Conservation (phyloP, 2,113 vertebrate species). For the Willisornis vidua region DNA sequence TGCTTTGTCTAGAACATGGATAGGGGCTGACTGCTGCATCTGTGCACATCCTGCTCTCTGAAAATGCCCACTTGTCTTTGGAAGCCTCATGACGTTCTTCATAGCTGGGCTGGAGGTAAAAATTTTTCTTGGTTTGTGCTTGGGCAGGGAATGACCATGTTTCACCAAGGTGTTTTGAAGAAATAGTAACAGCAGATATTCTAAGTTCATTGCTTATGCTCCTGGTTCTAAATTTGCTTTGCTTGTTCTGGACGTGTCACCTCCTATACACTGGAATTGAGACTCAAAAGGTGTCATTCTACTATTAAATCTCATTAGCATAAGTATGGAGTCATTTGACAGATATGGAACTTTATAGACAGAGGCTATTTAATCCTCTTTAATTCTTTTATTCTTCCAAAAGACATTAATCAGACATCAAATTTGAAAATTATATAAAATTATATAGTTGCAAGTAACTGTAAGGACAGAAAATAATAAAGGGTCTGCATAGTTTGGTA, state of each 20-base stretch:
- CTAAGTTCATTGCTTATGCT: not conserved
- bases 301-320: not conserved
- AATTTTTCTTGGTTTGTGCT: not conserved
- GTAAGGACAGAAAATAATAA: not conserved
- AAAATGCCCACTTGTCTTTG: not conserved
- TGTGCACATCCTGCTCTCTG: not conserved
- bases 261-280: not conserved
- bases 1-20: not conserved
- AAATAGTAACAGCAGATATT: not conserved
- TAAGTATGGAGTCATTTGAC: not conserved
- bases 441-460: not conserved
- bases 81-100: not conserved
- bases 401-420: not conserved
- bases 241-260: not conserved
- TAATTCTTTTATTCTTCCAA: not conserved
- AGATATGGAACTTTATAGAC: not conserved
- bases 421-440: not conserved
- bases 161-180: not conserved
- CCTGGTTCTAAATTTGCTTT: not conserved
- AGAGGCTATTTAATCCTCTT: not conserved
- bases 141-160: not conserved
- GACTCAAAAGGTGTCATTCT: not conserved
- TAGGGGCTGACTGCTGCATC: not conserved
- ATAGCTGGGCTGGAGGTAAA: not conserved
- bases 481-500: rapidly evolving